Base-by-base conservation (phyloP, 2,888 invertebrate species). In the Sesamia inferens region DNA sequence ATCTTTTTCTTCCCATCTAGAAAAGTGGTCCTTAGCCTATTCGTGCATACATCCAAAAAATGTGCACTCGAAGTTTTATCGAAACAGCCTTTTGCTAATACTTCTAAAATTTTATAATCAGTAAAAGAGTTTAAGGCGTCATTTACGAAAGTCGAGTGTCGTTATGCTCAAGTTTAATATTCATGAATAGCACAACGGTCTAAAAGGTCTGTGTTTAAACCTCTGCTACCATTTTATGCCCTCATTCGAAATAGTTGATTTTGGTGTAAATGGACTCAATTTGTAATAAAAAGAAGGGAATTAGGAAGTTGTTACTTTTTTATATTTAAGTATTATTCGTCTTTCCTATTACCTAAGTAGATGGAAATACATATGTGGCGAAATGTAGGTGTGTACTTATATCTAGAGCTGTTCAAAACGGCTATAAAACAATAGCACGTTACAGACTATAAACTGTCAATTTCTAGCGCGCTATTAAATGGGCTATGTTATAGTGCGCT, bases 121-220 rank as follows among this genome's bases (percentile, higher is more conserved):
- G 82, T 87, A 85, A 85, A 86, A 88, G 88, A 88, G 88, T 89
- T 88, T 81, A 78, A 78, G 84, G 76, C 77, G 68, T 71, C 85
- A 74, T 87, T 88, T 86, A 87, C 85, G 75, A 76, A 85, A 79
- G 70, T 84, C 77, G 71, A 81, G 79, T 61, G 66, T 76, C 78
- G 83, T 84, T 87, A 86, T 81, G 70, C 76, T 76, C 81, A 62
- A 75, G 76, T 83, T 85, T 88, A 88, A 87, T 88, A 89, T 87
- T 90, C 90, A 90, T 91, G 90, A 90, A 90, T 90, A 90, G 90
- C 90, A 89, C 89, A 83, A 77, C 82, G 85, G 79, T 81, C 76
- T 75, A 85, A 85, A 81, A 84, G 82, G 78, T 84, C 84, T 82
- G 85, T 82, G 82, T 86, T 88, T 84, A 82, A 83, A 72, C 74